Conservation (phyloP, 2,797 vertebrate species). For the Fratercula arctica region DNA sequence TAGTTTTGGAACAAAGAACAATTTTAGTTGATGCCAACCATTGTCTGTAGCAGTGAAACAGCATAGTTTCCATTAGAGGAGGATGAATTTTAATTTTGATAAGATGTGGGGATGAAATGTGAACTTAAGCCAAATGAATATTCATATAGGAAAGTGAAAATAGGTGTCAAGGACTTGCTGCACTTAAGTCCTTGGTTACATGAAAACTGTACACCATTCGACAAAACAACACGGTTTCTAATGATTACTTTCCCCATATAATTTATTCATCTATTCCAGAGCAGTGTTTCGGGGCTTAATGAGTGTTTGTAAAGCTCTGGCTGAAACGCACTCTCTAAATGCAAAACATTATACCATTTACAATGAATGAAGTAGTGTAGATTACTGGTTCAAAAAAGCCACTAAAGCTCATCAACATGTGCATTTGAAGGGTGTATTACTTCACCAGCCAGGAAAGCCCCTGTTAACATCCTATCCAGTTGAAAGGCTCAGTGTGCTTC, state of each 20-base stretch:
- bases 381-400: constrained; percentile 45
- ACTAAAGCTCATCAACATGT: constrained; percentile 40
- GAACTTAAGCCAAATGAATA: constrained; percentile 55
- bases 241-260: constrained; percentile 48
- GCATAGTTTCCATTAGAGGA: background rate
- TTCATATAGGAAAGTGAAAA: constrained; percentile 60
- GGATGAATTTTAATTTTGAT: constrained; percentile 33
- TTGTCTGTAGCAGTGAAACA: constrained; percentile 11
- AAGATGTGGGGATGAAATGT: constrained; percentile 13
- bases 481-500: constrained; percentile 23
- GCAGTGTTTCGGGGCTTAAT: constrained; percentile 41
- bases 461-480: background rate
- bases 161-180: constrained; percentile 66
- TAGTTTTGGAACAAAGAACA: constrained; percentile 45
- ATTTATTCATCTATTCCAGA: constrained; percentile 68
- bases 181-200: constrained; percentile 47
- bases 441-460: background rate
- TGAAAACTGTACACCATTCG: constrained; percentile 41
- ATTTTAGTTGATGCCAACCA: constrained; percentile 20
- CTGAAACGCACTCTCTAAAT: constrained; percentile 50
- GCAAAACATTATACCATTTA: constrained; percentile 49
- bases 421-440: constrained; percentile 18
- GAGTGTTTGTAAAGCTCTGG: constrained; percentile 58
- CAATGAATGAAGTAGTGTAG: constrained; percentile 46
- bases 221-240: constrained; percentile 59